These are phyloP conservation scores for Leptinotarsa texana DNA, from an alignment of 1,140 invertebrate species.

Conservation along the genomic window DNA sequence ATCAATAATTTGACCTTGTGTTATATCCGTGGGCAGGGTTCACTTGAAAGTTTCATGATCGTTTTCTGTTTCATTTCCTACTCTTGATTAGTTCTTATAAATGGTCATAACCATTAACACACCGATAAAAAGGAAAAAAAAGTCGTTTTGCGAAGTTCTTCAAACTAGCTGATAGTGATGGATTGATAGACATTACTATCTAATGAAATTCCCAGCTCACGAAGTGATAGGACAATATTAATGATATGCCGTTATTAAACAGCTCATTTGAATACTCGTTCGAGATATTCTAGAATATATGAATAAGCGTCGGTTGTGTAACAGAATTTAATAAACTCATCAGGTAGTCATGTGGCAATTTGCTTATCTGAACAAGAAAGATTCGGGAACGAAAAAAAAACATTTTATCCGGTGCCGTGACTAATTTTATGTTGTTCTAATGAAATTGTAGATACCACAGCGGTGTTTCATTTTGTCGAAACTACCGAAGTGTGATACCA, in stretches of 20 bases:
- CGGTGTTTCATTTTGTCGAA: no score
- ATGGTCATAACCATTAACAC: no score
- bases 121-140: no score
- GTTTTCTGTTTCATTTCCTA: no score
- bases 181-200: conserved; percentile 6
- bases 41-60: no score
- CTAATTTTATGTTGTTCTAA: background rate
- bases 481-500: no score
- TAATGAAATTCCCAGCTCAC: background rate
- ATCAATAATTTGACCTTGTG: no score
- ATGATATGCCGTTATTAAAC: background rate
- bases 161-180: background rate
- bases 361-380: background rate
- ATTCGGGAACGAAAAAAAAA: background rate
- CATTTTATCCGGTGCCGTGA: background rate
- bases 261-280: conserved; percentile 1
- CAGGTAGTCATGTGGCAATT: background rate
- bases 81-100: no score
- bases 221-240: background rate
- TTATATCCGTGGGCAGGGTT: no score
- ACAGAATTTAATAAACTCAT: conserved; percentile 5
- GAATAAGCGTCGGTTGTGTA: background rate
- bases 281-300: background rate
- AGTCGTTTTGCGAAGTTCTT: no score
- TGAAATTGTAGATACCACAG: background rate